A percentile compares a stretch with the other conserved stretches of the same genome.
These are phyloP conservation scores for Drosophila subsilvestris DNA, from an alignment of 2,888 invertebrate genomes.

Conservation along the genomic window DNA sequence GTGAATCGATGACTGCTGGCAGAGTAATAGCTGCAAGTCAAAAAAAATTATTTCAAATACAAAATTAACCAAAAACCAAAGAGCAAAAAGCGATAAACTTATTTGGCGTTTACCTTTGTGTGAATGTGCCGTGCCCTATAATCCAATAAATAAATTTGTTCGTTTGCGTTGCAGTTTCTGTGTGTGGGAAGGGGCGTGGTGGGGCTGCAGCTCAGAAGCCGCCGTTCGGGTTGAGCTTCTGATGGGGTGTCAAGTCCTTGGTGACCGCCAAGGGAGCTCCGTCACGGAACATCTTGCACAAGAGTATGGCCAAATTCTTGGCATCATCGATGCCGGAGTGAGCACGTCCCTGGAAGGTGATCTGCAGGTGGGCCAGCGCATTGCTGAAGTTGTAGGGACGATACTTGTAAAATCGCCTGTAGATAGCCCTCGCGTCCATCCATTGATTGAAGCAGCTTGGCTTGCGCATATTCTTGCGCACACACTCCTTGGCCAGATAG, in stretches of 20 bases:
- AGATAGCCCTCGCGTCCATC: conserved; percentile 86
- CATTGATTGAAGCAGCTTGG: conserved; percentile 86
- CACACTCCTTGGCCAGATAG: conserved; percentile 86
- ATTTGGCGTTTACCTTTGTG: no score
- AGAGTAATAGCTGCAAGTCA: no score
- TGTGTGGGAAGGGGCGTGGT: no score
- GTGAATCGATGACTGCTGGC: no score
- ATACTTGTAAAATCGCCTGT: conserved; percentile 85
- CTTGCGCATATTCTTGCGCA: conserved; percentile 85
- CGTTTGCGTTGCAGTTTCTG: no score
- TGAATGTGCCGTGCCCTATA: no score
- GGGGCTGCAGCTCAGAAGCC: conserved; percentile 61
- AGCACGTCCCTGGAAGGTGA: conserved; percentile 86
- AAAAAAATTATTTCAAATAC: no score
- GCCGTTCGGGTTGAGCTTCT: conserved; percentile 81
- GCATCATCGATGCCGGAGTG: conserved; percentile 88
- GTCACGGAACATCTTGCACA: conserved; percentile 86
- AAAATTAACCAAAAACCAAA: no score
- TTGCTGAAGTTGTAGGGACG: conserved; percentile 85
- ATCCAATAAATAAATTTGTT: no score
- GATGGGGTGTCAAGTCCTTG: conserved; percentile 83
- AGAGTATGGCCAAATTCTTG: conserved; percentile 86
- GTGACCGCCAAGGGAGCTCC: conserved; percentile 86
- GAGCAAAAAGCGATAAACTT: no score
- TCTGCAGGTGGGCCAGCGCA: conserved; percentile 86